Base-by-base conservation (phyloP, 2,797 vertebrate species). In the Cynopterus sphinx region DNA sequence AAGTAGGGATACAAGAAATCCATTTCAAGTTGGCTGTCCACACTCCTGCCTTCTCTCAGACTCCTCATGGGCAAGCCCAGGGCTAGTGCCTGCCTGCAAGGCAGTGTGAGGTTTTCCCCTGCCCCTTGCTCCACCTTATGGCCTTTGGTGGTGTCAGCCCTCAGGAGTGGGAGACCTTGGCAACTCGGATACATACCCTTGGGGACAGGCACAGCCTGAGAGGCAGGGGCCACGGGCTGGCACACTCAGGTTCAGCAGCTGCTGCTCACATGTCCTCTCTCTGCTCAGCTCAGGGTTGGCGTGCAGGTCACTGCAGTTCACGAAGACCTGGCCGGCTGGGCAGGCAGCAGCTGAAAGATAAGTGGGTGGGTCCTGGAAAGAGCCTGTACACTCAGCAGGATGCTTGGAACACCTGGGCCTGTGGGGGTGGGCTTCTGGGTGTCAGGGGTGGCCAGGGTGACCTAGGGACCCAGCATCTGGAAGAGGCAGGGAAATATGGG, bases 261-360 rank as follows among this genome's bases (percentile, higher is more conserved):
- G 99, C 70, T 99, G 99, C 95, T 99, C 99, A 95, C 99, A 99
- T 6, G 99, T 99, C 89, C 98, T 98, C 94, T 99, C 99, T 95
- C 98, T 98, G 96, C 98, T 99, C 59, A 98, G 96, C 67, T 97
- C 98, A 0, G 97, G 94, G 87, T 98, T 97, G 0, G 97, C 93
- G 65, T 90, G 93, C 71, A 88, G 89, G 61, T 98, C 98, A n/a
- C 99, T 99, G 98, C 99, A 99, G 98, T 99, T 99, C 92, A 99
- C 97, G 84, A 99, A 99, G 87, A 99, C 96, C 98, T 99, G 99
- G 68, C 99, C 99, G 1, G 26, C 85, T 0, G 99, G 99, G 98
- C 99, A 99, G 89, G 98, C 63, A 17, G 96, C 98, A 51, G 97
- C 99, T 99, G 97, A 24, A 94, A 85, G 89, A 49, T 15, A 55